phyloP scores from a whole-genome alignment of 1,140 invertebrate genomes.

The Frieseomelitta varia region DNA sequence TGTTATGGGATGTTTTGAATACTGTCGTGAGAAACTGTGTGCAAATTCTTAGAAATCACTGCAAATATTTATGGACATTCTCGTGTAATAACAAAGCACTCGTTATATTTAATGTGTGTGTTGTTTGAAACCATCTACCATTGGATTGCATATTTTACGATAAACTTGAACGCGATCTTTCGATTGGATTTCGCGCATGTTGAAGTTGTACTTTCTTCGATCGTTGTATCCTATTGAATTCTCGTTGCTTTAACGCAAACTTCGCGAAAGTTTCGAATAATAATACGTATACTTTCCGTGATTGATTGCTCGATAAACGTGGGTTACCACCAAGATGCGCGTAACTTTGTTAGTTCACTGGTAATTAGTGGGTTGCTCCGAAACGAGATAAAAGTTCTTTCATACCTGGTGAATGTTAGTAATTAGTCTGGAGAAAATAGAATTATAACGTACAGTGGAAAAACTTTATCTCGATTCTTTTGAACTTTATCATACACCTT shows the following conservation, averaged over 20 bases:
- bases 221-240: too few relatives aligned
- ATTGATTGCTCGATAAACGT: conserved; percentile 12
- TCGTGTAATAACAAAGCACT: too few relatives aligned
- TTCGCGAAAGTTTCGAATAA: conserved; percentile 2
- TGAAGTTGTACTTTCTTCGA: not conserved
- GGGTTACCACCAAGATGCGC: not conserved
- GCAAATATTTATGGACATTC: too few relatives aligned
- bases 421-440: not conserved
- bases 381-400: not conserved
- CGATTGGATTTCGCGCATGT: not conserved
- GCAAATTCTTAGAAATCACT: too few relatives aligned
- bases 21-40: too few relatives aligned
- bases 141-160: too few relatives aligned
- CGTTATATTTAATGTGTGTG: too few relatives aligned
- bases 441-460: not conserved
- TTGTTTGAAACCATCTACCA: too few relatives aligned
- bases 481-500: too few relatives aligned
- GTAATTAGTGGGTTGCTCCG: not conserved
- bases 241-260: not conserved
- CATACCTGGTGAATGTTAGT: not conserved
- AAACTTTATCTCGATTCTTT: not conserved
- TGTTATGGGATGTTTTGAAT: too few relatives aligned
- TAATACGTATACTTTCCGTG: not conserved
- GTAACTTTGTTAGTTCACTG: not conserved
- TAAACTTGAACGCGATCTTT: not conserved